Base-by-base conservation (phyloP, 2,797 vertebrate species). In the Alectoris magna region DNA sequence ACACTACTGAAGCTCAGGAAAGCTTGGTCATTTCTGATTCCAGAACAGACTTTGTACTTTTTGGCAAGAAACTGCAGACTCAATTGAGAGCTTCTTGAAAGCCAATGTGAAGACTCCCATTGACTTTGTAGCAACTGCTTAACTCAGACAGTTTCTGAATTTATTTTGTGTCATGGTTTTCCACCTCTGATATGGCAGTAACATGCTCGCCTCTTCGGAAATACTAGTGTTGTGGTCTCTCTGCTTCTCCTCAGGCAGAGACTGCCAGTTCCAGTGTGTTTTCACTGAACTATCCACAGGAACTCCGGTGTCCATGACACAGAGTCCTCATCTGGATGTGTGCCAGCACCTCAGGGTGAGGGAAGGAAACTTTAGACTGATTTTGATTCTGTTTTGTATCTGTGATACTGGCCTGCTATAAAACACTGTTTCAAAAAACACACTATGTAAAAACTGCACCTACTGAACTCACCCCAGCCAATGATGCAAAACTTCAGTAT, bases 401-500 rank as follows among this genome's bases (percentile, higher is more conserved):
- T 77, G 21, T 49, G 51, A 77, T 3, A 69, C 29, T 43, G 11
- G 41, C 14, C 9, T 86, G 88, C 70, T 34, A 51, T 24, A 24
- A 0, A 10, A 34, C 23, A 74, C 36, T 1, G 27, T 46, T 89
- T 84, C 39, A 86, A 90, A 56, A 41, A 7, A 22, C 5, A 22
- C 11, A 7, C 21, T 23, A 58, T 14, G 19, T 3, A 67, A 69
- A 67, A 60, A 26, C 10, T 27, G 4, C 26, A 23, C 9, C 13
- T 23, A 18, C 11, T 24, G 38, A 48, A 97, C 98, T 98, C 97
- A 99, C 99, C 99, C 99, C 99, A 99, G 91, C 99, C 99, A 38
- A 99, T 97, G 68, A 99, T 96, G 98, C 99, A 99, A 97, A 99
- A 99, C 97, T 99, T 99, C 74, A 99, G 98, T 95, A 99, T 99